These are phyloP conservation scores for Choreutis nemorana DNA, from an alignment of 2,888 invertebrate genomes.

Conservation along the genomic window DNA sequence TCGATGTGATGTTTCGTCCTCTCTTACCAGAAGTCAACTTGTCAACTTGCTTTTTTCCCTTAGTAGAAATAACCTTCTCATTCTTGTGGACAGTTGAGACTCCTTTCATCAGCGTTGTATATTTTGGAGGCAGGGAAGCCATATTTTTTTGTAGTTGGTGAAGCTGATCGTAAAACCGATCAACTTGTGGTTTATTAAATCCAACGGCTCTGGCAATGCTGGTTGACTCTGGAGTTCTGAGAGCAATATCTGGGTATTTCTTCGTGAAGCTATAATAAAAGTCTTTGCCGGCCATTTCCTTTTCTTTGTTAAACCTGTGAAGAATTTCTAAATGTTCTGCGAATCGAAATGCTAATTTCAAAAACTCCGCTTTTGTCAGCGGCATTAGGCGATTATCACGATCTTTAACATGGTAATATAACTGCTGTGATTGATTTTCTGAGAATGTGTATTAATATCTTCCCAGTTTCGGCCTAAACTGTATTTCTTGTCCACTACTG, in stretches of 20 bases:
- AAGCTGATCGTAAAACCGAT: conserved; percentile 7
- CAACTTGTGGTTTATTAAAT: conserved; percentile 9
- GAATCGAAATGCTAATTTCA: conserved; percentile 4
- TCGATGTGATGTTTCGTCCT: conserved; percentile 6
- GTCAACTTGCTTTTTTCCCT: conserved; percentile 10
- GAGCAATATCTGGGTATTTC: conserved; percentile 6
- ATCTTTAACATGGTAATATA: conserved; percentile 4
- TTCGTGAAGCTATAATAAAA: conserved; percentile 6
- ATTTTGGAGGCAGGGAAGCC: conserved; percentile 6
- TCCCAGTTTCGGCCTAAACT: conserved; percentile 3
- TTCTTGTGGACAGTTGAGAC: conserved; percentile 6
- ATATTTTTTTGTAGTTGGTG: conserved; percentile 6
- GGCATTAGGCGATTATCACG: conserved; percentile 4
- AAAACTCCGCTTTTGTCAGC: conserved; percentile 1
- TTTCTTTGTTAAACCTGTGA: conserved; percentile 3
- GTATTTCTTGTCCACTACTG: conserved; percentile 3
- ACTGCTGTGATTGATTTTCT: not conserved
- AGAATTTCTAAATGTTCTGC: conserved; percentile 4
- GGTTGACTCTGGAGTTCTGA: conserved; percentile 8
- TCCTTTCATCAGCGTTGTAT: conserved; percentile 8
- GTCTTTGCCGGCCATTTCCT: conserved; percentile 2
- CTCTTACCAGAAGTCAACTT: conserved; percentile 8
- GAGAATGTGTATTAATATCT: conserved; percentile 4
- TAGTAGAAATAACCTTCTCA: conserved; percentile 7
- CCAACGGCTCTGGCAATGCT: conserved; percentile 7